Percentiles rank a stretch among this genome's conserved stretches.
These are phyloP conservation scores for Austrofundulus limnaeus DNA, from an alignment of 2,113 vertebrate species.

Conservation along the genomic window DNA sequence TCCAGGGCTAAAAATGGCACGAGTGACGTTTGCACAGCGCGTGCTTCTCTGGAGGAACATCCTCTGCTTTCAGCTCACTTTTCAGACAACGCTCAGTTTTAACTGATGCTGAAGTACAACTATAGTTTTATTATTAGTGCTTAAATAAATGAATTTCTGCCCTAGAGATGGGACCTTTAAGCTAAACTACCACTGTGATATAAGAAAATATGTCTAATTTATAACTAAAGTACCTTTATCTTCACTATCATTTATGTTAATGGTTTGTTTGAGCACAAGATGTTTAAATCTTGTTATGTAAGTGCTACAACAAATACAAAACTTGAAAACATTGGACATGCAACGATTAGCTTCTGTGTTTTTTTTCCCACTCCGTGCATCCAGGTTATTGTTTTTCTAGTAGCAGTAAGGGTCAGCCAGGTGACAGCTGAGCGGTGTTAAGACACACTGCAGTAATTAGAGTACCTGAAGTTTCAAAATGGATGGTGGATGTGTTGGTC, in stretches of 20 bases:
- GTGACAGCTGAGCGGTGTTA: conserved; percentile 76
- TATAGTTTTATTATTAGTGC: neutral
- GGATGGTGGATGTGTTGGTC: conserved; percentile 88
- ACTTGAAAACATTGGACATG: conserved; percentile 68
- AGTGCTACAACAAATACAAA: neutral
- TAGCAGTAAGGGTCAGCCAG: conserved; percentile 69
- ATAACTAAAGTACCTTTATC: too few relatives aligned
- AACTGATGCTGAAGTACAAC: conserved; percentile 10
- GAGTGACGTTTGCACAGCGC: conserved; percentile 45
- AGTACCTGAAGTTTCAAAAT: conserved; percentile 93
- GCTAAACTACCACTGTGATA: neutral
- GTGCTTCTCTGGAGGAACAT: conserved; percentile 30
- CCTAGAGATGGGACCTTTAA: neutral
- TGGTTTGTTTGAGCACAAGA: neutral
- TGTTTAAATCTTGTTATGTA: neutral
- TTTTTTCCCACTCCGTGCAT: conserved; percentile 71
- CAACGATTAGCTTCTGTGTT: conserved; percentile 59
- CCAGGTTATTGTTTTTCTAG: conserved; percentile 76
- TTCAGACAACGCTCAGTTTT: conserved; percentile 42
- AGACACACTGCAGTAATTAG: conserved; percentile 80
- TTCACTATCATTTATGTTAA: too few relatives aligned
- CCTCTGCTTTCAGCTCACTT: conserved; percentile 37
- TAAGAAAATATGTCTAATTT: neutral
- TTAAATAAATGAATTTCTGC: neutral
- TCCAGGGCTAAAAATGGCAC: conserved; percentile 68